Conservation (phyloP, 2,797 vertebrate species). For the Numenius phaeopus region DNA sequence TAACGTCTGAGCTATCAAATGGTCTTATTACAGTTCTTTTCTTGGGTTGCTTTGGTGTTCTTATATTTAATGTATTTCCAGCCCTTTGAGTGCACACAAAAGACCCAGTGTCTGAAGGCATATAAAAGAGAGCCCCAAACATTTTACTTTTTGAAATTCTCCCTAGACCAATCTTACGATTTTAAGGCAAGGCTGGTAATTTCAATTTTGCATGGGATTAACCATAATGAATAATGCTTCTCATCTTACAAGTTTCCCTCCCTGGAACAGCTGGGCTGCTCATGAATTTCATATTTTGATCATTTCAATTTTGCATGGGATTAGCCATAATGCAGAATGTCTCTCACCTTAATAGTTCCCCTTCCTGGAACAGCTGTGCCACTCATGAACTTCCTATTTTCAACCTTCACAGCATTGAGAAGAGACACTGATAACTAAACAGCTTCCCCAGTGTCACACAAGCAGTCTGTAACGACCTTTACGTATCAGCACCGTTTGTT, state of each 20-base stretch:
- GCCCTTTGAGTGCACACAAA: background rate
- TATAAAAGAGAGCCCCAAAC: background rate
- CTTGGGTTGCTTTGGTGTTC: background rate
- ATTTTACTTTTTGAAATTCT: background rate
- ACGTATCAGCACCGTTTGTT: background rate
- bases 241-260: background rate
- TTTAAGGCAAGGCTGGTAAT: background rate
- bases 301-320: background rate
- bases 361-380: background rate
- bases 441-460: background rate
- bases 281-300: background rate
- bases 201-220: background rate
- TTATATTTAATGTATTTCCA: background rate
- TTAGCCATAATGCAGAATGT: background rate
- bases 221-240: background rate
- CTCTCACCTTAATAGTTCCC: background rate
- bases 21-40: background rate
- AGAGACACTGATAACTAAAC: background rate
- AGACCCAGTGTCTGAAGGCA: background rate
- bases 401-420: background rate
- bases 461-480: background rate
- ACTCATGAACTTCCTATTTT: background rate
- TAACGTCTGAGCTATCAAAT: background rate
- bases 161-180: background rate
- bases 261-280: background rate